phyloP scores from a whole-genome alignment of 2,113 vertebrate genomes.

The Galbula dea region DNA sequence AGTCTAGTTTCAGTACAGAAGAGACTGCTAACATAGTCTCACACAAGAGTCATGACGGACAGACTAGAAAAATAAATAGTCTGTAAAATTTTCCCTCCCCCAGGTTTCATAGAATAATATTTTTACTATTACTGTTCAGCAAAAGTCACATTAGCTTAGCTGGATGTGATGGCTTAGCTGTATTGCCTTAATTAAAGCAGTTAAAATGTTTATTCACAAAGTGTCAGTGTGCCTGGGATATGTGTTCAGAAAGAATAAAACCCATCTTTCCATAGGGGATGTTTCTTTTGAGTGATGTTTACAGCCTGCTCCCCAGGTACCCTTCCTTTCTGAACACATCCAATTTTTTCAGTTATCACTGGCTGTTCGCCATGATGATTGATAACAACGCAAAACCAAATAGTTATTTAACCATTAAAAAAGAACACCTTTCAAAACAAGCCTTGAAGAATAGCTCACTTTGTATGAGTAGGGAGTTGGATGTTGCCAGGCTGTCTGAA shows the following conservation, averaged over 20 bases:
- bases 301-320: conserved; percentile 1
- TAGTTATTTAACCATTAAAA: conserved; percentile 50
- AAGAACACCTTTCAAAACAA: background rate
- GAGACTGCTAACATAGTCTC: background rate
- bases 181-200: conserved; percentile 19
- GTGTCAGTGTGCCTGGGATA: background rate
- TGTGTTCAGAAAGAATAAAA: background rate
- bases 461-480: background rate
- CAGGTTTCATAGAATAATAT: background rate
- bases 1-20: background rate
- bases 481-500: conserved; percentile 26
- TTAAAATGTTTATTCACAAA: conserved; percentile 15
- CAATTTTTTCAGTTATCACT: conserved; percentile 20
- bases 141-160: background rate
- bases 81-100: background rate
- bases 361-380: background rate
- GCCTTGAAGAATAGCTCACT: conserved; percentile 16
- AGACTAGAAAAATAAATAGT: background rate
- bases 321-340: conserved; percentile 35
- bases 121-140: background rate
- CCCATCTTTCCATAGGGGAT: background rate
- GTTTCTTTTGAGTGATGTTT: conserved; percentile 27
- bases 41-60: background rate
- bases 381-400: conserved; percentile 24
- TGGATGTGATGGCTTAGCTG: background rate